Evolutionary conservation across 1,140 invertebrate genomes (phyloP).

Genomic region (Vanessa tameamea): DNA sequence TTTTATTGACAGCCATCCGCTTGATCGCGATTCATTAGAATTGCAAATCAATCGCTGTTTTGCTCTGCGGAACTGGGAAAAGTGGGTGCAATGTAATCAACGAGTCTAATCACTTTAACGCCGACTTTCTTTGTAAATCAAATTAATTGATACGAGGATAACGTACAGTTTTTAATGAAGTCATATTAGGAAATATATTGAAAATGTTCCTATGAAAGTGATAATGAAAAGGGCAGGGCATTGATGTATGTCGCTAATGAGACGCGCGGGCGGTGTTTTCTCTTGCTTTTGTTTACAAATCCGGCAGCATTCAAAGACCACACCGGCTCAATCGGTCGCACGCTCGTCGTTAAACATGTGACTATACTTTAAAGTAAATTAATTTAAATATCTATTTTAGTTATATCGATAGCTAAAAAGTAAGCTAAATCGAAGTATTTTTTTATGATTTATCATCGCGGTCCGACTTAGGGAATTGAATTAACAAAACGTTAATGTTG

Average conservation of each 20-base stretch:
- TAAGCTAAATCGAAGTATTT: background rate
- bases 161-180: background rate
- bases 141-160: background rate
- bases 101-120: slow-evolving; percentile 16
- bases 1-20: slow-evolving; percentile 44
- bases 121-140: slow-evolving; percentile 10
- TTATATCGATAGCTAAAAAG: background rate
- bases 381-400: background rate
- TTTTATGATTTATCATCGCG: background rate
- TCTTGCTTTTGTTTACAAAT: slow-evolving; percentile 68
- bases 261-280: slow-evolving; percentile 41
- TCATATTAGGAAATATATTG: background rate
- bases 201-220: slow-evolving; percentile 34
- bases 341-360: slow-evolving; percentile 49
- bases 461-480: slow-evolving; percentile 22
- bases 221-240: slow-evolving; percentile 44
- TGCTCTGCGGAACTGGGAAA: slow-evolving; percentile 41
- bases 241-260: slow-evolving; percentile 53
- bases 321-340: slow-evolving; percentile 50
- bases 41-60: slow-evolving; percentile 37
- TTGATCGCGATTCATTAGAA: slow-evolving; percentile 40
- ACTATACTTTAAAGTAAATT: slow-evolving; percentile 32
- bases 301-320: slow-evolving; percentile 54
- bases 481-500: slow-evolving; percentile 39
- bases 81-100: slow-evolving; percentile 38